Evolutionary conservation across 1,140 invertebrate species (phyloP).

Genomic region (Lucilia sericata): DNA sequence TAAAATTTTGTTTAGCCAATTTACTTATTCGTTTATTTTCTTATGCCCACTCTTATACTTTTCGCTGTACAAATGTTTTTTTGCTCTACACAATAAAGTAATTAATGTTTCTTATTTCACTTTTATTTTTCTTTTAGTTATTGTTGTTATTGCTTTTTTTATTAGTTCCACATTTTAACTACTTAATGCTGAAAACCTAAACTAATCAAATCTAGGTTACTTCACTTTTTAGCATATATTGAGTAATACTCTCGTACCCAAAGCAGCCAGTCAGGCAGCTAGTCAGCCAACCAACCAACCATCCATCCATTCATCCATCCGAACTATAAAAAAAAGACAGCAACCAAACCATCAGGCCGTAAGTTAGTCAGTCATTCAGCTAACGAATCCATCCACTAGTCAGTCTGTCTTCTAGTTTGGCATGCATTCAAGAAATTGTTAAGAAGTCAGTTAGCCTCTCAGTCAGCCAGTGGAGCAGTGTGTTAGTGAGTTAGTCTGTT

Average conservation of each 20-base stretch:
- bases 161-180: not conserved
- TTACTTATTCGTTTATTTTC: not conserved
- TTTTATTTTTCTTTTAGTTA: not conserved
- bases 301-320: not conserved
- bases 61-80: not conserved
- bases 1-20: no score
- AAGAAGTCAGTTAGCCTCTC: not conserved
- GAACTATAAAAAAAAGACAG: no score
- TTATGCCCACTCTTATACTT: not conserved
- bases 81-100: not conserved
- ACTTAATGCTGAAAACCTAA: not conserved
- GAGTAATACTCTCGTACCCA: not conserved
- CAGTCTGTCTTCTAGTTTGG: not conserved
- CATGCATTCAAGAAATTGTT: not conserved
- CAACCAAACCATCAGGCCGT: no score
- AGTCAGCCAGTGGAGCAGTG: not conserved
- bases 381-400: not conserved
- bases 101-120: not conserved
- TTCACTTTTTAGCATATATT: slow-evolving; percentile 7
- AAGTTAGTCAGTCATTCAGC: not conserved
- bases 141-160: not conserved
- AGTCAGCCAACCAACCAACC: not conserved
- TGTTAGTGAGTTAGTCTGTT: not conserved
- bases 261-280: not conserved
- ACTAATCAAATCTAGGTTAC: not conserved